Conservation (phyloP, 2,113 vertebrate genomes). For the Apteryx mantelli region DNA sequence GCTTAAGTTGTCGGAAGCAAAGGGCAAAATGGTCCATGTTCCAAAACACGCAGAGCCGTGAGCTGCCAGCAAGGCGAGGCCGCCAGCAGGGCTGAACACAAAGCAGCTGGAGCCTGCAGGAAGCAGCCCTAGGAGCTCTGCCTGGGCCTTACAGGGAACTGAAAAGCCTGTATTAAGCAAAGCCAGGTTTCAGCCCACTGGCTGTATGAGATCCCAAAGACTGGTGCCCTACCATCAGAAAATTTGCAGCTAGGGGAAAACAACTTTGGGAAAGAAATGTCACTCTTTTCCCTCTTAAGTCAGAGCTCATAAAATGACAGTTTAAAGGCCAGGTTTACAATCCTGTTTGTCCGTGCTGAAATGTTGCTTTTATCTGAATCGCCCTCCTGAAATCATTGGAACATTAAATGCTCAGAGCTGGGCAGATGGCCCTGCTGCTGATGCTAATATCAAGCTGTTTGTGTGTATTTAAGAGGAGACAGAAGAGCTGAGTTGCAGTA, state of each 20-base stretch:
- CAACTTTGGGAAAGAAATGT: neutral
- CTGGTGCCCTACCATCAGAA: neutral
- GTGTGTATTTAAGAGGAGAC: fast-evolving
- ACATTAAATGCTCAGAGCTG: neutral
- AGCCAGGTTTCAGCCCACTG: neutral
- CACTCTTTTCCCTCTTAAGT: neutral
- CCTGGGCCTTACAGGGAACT: neutral
- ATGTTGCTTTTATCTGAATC: neutral
- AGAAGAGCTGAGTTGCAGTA: neutral
- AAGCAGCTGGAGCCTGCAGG: neutral
- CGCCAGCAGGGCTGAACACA: neutral
- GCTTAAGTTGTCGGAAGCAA: neutral
- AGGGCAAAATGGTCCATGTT: neutral
- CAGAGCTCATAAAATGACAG: neutral
- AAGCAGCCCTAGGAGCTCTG: neutral
- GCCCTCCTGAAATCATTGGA: neutral
- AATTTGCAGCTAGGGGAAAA: neutral
- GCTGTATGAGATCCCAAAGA: neutral
- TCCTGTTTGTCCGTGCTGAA: neutral
- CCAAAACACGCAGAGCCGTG: neutral
- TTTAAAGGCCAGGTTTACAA: neutral
- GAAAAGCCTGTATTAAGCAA: neutral
- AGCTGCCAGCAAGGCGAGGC: neutral
- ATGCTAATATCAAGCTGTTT: neutral
- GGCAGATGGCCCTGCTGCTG: fast-evolving